Conservation (phyloP, 2,888 invertebrate species). For the Nineta flava region DNA sequence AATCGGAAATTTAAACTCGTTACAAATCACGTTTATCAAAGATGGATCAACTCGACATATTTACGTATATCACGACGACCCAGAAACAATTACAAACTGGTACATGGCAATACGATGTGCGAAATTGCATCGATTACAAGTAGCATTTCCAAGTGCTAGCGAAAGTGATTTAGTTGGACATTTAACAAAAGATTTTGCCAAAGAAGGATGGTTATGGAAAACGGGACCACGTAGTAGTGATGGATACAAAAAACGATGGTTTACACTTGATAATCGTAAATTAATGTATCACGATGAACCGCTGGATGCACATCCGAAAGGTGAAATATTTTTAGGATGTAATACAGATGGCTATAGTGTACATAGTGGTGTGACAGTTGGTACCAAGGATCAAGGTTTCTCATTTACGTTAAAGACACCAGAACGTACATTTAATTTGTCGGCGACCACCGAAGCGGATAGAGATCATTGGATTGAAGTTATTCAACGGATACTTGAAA, state of each 20-base stretch:
- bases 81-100: slow-evolving; percentile 77
- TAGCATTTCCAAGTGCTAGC: slow-evolving; percentile 64
- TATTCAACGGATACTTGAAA: slow-evolving; percentile 55
- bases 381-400: slow-evolving; percentile 60
- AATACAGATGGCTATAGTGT: slow-evolving; percentile 61
- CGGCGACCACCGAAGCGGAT: slow-evolving; percentile 60
- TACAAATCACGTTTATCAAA: slow-evolving; percentile 73
- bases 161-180: slow-evolving; percentile 55
- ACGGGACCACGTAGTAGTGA: slow-evolving; percentile 71
- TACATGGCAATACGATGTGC: slow-evolving; percentile 44
- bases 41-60: slow-evolving; percentile 76
- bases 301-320: slow-evolving; percentile 76
- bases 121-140: slow-evolving; percentile 65
- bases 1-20: slow-evolving; percentile 59
- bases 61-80: slow-evolving; percentile 73
- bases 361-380: slow-evolving; percentile 44
- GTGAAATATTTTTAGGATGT: slow-evolving; percentile 60
- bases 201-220: slow-evolving; percentile 81
- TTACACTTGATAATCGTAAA: slow-evolving; percentile 73
- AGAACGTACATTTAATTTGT: slow-evolving; percentile 57
- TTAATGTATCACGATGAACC: slow-evolving; percentile 87
- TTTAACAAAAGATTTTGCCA: slow-evolving; percentile 65
- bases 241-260: slow-evolving; percentile 75
- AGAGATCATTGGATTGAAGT: slow-evolving; percentile 66
- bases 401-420: slow-evolving; percentile 73